A percentile compares a stretch with the other conserved stretches of the same genome.
Evolutionary conservation across 2,113 vertebrate species (phyloP).

Genomic region (Actenoides hombroni): DNA sequence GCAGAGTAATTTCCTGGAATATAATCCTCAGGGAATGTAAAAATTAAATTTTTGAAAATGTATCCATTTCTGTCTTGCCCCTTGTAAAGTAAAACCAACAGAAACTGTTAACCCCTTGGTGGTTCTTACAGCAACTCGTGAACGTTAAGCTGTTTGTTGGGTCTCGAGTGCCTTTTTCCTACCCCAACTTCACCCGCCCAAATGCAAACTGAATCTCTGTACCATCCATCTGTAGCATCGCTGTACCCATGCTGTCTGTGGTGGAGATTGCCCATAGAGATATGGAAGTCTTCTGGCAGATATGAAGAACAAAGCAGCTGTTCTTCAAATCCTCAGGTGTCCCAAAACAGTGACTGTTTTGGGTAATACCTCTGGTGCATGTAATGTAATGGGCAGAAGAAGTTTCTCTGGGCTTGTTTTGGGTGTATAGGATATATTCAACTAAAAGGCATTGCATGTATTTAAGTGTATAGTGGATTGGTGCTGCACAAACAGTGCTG

Average conservation of each 20-base stretch:
- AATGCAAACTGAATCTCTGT: background rate
- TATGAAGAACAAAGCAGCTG: no score
- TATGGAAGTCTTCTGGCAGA: background rate
- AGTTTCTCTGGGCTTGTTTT: background rate
- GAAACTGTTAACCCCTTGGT: background rate
- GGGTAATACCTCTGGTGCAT: accelerated
- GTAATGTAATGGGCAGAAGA: background rate
- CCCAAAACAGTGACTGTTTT: background rate
- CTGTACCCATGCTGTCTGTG: accelerated
- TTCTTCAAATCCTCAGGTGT: background rate
- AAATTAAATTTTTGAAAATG: background rate
- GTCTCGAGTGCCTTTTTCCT: background rate
- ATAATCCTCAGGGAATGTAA: conserved; percentile 2
- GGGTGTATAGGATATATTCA: background rate
- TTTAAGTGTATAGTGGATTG: background rate
- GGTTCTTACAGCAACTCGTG: background rate
- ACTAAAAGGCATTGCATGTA: background rate
- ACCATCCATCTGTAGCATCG: background rate
- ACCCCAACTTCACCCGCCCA: background rate
- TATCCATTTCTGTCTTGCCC: background rate
- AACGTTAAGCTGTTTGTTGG: background rate
- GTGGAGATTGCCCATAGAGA: background rate
- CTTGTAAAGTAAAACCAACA: background rate
- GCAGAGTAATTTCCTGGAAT: conserved; percentile 23
- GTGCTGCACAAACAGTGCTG: background rate